Percentiles rank a stretch among this genome's conserved stretches.
These are phyloP conservation scores for Holcopasites calliopsidis DNA, from an alignment of 1,140 invertebrate species.

Conservation along the genomic window DNA sequence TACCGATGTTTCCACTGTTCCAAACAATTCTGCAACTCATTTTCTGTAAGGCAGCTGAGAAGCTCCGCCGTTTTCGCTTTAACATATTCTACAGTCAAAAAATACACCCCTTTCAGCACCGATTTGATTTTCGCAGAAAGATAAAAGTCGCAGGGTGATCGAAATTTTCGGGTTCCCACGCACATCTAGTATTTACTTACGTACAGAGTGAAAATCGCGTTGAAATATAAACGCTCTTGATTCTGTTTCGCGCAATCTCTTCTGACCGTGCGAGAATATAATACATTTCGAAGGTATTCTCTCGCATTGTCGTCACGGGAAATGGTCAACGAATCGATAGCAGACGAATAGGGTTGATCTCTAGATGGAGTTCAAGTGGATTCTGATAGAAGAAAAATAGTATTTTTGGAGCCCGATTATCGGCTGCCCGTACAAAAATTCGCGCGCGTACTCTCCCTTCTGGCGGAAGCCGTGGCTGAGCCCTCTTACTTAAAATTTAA, in stretches of 20 bases:
- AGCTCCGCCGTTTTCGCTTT: too few species aligned
- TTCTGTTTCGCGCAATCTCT: neutral
- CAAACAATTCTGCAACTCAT: too few species aligned
- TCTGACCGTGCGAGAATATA: neutral
- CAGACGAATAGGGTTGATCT: too few species aligned
- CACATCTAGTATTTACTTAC: too few species aligned
- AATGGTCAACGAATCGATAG: neutral
- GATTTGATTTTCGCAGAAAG: too few species aligned
- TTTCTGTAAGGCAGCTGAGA: too few species aligned
- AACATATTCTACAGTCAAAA: too few species aligned
- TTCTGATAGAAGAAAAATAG: slow-evolving; percentile 15
- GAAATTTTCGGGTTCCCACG: too few species aligned
- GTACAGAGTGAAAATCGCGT: neutral
- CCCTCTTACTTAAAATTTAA: slow-evolving; percentile 52
- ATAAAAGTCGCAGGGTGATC: too few species aligned
- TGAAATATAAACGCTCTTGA: neutral
- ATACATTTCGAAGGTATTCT: neutral
- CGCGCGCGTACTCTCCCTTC: slow-evolving; percentile 10
- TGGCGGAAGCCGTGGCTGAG: slow-evolving; percentile 7
- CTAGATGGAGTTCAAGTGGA: too few species aligned
- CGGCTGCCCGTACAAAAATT: slow-evolving; percentile 10
- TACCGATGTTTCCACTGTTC: too few species aligned
- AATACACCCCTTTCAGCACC: too few species aligned
- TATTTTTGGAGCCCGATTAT: slow-evolving; percentile 34
- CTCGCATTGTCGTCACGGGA: neutral